Evolutionary conservation across 2,888 invertebrate genomes (phyloP).

Genomic region (Hybos culiciformis): DNA sequence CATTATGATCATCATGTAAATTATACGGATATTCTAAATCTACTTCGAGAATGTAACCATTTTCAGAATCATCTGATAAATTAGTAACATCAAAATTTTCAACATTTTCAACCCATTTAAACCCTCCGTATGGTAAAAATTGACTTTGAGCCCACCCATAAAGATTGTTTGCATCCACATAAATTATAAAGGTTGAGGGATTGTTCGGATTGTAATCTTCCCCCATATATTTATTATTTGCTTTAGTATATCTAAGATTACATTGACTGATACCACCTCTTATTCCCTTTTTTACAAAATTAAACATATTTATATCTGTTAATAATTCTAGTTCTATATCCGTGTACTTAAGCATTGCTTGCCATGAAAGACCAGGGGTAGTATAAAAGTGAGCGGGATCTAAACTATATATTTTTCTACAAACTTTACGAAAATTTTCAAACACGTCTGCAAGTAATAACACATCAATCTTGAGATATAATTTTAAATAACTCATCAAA

Average conservation of each 20-base stretch:
- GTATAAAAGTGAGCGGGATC: constrained; percentile 6
- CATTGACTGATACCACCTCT: constrained; percentile 6
- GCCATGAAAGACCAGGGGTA: constrained; percentile 4
- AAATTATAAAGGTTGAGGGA: neutral
- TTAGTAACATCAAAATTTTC: constrained; percentile 11
- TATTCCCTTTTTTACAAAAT: constrained; percentile 1
- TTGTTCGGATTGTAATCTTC: neutral
- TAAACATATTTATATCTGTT: neutral
- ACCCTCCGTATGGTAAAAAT: constrained; percentile 14
- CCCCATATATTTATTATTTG: constrained; percentile 3
- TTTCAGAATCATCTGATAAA: constrained; percentile 7
- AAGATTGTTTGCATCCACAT: constrained; percentile 14
- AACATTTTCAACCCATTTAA: constrained; percentile 13
- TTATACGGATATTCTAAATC: constrained; percentile 14
- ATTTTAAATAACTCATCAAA: constrained; percentile 23
- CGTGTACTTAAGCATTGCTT: neutral
- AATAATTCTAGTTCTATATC: neutral
- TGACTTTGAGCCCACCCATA: constrained; percentile 14
- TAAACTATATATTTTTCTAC: constrained; percentile 1
- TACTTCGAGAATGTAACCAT: constrained; percentile 22
- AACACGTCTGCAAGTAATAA: constrained; percentile 22
- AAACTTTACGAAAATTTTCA: constrained; percentile 4
- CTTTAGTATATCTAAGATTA: neutral
- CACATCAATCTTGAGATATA: constrained; percentile 25
- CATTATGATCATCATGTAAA: constrained; percentile 21